Evolutionary conservation across 2,888 invertebrate genomes (phyloP).

Genomic region (Psylliodes chrysocephalus): DNA sequence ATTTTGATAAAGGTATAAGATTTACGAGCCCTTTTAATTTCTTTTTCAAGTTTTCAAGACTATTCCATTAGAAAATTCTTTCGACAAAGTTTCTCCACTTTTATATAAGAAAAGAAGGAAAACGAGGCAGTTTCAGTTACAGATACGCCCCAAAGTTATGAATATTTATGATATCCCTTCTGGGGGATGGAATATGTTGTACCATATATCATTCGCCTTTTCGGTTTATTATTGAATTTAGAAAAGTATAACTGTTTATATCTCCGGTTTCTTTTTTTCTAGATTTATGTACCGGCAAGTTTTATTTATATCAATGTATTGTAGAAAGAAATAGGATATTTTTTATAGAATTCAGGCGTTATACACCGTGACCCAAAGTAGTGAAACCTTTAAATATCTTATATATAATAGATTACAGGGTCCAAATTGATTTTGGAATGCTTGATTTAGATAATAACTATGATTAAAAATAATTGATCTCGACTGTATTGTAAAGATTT

Average conservation of each 20-base stretch:
- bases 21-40: not conserved
- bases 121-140: not conserved
- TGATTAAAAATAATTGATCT: too few relatives aligned
- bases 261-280: too few relatives aligned
- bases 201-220: not conserved
- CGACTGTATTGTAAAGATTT: too few relatives aligned
- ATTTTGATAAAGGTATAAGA: not conserved
- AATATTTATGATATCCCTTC: slow-evolving; percentile 11
- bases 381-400: too few relatives aligned
- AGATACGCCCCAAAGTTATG: slow-evolving; percentile 7
- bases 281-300: too few relatives aligned
- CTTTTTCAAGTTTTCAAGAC: not conserved
- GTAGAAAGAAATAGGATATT: too few relatives aligned
- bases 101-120: not conserved
- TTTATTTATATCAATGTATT: too few relatives aligned
- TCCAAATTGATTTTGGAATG: too few relatives aligned
- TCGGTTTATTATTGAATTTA: slow-evolving; percentile 8
- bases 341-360: too few relatives aligned
- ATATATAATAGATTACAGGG: too few relatives aligned
- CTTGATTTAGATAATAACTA: too few relatives aligned
- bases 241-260: not conserved
- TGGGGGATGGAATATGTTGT: slow-evolving; percentile 1
- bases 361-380: too few relatives aligned
- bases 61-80: not conserved
- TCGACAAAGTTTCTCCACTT: not conserved